Percentiles rank a stretch among this genome's conserved stretches.
phyloP scores from a whole-genome alignment of 2,113 vertebrate species.

The Zosterops pallidus region DNA sequence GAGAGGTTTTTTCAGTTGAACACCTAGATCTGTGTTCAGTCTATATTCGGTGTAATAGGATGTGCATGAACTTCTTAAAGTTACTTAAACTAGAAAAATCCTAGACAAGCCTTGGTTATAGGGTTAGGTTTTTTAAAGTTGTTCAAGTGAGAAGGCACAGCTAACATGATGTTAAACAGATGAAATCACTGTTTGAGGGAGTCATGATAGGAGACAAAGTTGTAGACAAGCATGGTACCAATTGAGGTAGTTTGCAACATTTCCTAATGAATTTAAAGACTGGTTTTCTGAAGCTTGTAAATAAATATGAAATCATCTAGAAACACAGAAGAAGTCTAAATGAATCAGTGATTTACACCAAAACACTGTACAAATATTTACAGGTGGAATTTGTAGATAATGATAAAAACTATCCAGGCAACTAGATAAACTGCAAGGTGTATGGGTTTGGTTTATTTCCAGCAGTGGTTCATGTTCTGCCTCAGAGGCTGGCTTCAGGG shows the following conservation, averaged over 20 bases:
- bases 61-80: not conserved
- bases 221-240: not conserved
- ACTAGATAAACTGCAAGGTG: not conserved
- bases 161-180: not conserved
- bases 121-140: not conserved
- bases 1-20: not conserved
- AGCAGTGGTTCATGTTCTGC: not conserved
- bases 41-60: not conserved
- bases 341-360: not conserved
- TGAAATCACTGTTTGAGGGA: not conserved
- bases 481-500: not conserved
- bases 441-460: not conserved
- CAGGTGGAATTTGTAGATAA: not conserved
- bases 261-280: not conserved
- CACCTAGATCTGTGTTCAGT: not conserved
- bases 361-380: not conserved
- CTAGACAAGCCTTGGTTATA: not conserved
- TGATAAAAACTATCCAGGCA: not conserved
- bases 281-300: not conserved
- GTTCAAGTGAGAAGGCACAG: not conserved
- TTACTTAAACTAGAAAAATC: not conserved
- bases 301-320: not conserved
- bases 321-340: not conserved
- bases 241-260: not conserved
- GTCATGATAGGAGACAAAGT: not conserved